phyloP scores from a whole-genome alignment of 2,113 vertebrate species.

The Petaurus breviceps region DNA sequence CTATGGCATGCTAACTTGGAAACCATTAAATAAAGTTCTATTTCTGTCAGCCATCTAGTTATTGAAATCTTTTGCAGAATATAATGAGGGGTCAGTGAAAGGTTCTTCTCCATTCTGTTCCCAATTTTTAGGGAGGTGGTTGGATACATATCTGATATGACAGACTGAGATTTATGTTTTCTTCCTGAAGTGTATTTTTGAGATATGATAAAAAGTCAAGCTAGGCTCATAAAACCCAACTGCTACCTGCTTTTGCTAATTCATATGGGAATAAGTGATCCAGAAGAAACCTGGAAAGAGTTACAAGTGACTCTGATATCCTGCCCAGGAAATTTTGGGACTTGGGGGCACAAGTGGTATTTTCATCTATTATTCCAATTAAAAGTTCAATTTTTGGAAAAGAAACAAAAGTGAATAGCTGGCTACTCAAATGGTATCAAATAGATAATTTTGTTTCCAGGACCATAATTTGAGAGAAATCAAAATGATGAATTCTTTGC shows the following conservation, averaged over 20 bases:
- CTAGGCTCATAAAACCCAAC: constrained; percentile 77
- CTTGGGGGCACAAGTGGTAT: constrained; percentile 75
- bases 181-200: constrained; percentile 72
- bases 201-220: constrained; percentile 74
- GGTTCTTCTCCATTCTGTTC: neutral
- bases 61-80: neutral
- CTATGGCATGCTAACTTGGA: neutral
- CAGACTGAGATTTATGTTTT: constrained; percentile 71
- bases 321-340: constrained; percentile 73
- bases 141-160: constrained; percentile 73
- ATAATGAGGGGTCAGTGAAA: neutral
- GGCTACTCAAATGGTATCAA: neutral
- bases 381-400: constrained; percentile 68
- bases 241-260: constrained; percentile 75
- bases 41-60: neutral
- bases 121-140: constrained; percentile 49
- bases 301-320: constrained; percentile 68
- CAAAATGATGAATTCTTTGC: neutral
- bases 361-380: constrained; percentile 68
- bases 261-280: constrained; percentile 69
- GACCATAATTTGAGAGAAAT: neutral
- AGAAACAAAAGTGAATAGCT: constrained; percentile 51
- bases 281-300: constrained; percentile 73
- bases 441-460: neutral
- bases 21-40: neutral